Conservation (phyloP, 2,797 vertebrate genomes). For the Pygocentrus nattereri region DNA sequence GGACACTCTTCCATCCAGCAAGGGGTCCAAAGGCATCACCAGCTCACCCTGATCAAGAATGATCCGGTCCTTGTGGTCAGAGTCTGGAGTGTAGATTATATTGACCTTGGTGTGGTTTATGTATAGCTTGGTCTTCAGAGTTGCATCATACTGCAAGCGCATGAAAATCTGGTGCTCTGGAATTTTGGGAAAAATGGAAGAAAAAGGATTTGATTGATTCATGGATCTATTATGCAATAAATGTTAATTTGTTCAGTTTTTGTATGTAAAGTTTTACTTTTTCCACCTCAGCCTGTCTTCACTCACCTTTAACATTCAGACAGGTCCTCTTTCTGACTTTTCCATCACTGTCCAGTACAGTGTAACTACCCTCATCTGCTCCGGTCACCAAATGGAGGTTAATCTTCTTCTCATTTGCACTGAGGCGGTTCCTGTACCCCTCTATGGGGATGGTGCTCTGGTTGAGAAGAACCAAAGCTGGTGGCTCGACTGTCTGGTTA, state of each 20-base stretch:
- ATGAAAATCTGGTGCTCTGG: conserved; percentile 77
- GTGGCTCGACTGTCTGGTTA: conserved; percentile 67
- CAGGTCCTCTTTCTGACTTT: conserved; percentile 74
- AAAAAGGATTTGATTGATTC: not conserved
- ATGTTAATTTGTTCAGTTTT: not conserved
- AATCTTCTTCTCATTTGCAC: conserved; percentile 65
- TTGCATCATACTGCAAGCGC: conserved; percentile 60
- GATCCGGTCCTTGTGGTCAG: conserved; percentile 62
- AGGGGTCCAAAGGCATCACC: conserved; percentile 63
- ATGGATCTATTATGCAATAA: not conserved
- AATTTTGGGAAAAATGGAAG: not conserved
- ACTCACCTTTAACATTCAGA: conserved; percentile 79
- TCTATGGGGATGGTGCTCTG: conserved; percentile 59
- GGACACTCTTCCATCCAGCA: conserved; percentile 72
- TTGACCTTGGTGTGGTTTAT: conserved; percentile 65
- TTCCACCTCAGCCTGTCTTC: not conserved
- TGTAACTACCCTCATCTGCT: conserved; percentile 79
- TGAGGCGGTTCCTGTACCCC: conserved; percentile 72
- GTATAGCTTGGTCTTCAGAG: conserved; percentile 75
- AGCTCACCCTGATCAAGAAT: conserved; percentile 73
- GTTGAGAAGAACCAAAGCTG: conserved; percentile 68
- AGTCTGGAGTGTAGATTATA: conserved; percentile 70
- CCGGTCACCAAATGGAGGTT: conserved; percentile 72
- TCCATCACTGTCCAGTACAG: conserved; percentile 70
- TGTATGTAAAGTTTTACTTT: not conserved